Evolutionary conservation across 1,140 invertebrate species (phyloP).

Genomic region (Drosophila aff.): DNA sequence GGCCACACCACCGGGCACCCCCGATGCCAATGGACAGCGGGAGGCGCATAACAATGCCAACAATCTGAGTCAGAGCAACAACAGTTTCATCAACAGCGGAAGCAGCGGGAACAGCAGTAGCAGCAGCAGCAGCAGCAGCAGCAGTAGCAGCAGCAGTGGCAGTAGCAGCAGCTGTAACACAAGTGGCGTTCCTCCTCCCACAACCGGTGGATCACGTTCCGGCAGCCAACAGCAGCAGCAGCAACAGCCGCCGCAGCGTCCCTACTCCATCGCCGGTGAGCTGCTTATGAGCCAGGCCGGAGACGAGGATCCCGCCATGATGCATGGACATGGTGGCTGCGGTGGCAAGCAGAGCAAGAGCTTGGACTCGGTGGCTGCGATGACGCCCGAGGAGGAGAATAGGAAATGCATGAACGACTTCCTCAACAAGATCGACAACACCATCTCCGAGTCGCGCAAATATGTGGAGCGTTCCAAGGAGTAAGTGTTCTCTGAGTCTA

Average conservation of each 20-base stretch:
- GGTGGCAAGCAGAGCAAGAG: constrained; percentile 84
- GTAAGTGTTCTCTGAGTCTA: constrained; percentile 87
- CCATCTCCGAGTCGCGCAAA: constrained; percentile 93
- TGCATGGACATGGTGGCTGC: constrained; percentile 60
- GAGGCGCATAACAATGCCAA: constrained; percentile 70
- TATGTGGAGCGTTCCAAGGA: constrained; percentile 92
- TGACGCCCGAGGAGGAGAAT: constrained; percentile 89
- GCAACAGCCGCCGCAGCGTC: constrained; percentile 57
- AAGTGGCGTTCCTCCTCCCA: constrained; percentile 46
- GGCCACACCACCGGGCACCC: constrained; percentile 63
- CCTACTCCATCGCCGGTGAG: constrained; percentile 86
- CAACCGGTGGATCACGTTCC: constrained; percentile 41
- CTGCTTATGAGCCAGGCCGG: constrained; percentile 62
- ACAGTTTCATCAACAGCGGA: constrained; percentile 57
- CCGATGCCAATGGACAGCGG: constrained; percentile 67
- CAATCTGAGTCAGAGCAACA: constrained; percentile 54
- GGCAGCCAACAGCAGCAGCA: constrained; percentile 11
- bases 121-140: constrained; percentile 67
- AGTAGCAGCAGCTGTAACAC: constrained; percentile 66
- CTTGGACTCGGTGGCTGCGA: constrained; percentile 85
- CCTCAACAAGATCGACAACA: constrained; percentile 93
- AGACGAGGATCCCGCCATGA: constrained; percentile 68
- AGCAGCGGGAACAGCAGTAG: constrained; percentile 55
- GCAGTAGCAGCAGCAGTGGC: constrained; percentile 30
- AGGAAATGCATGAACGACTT: constrained; percentile 91